Evolutionary conservation across 2,797 vertebrate species (phyloP).

Genomic region (Pseudocheirus occidentalis): DNA sequence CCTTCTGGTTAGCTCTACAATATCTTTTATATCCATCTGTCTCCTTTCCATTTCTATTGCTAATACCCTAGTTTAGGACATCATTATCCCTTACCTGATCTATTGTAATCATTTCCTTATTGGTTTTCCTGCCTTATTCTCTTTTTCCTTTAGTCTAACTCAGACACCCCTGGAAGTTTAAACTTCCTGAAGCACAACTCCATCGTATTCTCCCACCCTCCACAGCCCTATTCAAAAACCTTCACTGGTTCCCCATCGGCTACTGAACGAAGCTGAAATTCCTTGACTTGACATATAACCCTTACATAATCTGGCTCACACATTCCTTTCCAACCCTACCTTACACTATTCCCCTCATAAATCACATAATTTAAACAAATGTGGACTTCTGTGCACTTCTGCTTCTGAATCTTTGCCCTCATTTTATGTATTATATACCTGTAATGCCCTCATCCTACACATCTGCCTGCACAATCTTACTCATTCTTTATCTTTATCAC

Average conservation of each 20-base stretch:
- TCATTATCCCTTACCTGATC: not conserved
- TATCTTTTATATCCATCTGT: not conserved
- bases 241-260: not conserved
- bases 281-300: not conserved
- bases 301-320: not conserved
- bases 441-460: not conserved
- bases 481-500: not conserved
- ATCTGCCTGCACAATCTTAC: not conserved
- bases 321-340: not conserved
- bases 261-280: not conserved
- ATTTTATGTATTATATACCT: not conserved
- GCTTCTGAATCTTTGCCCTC: not conserved
- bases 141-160: not conserved
- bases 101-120: not conserved
- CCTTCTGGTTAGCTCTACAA: not conserved
- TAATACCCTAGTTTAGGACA: not conserved
- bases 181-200: not conserved
- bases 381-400: not conserved
- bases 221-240: not conserved
- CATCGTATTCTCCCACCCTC: not conserved
- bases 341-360: not conserved
- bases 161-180: not conserved
- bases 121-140: not conserved
- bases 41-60: not conserved
- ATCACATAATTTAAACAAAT: not conserved